phyloP scores from a whole-genome alignment of 2,888 invertebrate species.

The Volucella inflata region DNA sequence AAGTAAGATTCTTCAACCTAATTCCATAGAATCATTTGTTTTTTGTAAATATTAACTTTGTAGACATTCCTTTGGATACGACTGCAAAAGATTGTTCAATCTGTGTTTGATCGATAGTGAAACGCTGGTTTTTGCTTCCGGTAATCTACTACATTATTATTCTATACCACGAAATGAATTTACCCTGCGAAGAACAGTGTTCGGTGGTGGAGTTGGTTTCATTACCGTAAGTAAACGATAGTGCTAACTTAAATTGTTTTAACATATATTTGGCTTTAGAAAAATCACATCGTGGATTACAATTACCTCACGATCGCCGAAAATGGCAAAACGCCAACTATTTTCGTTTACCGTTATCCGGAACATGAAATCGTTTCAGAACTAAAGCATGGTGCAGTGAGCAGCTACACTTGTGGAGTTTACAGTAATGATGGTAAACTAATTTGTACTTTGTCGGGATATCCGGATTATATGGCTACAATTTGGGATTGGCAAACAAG shows the following conservation, averaged over 20 bases:
- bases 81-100: conserved; percentile 92
- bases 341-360: conserved; percentile 94
- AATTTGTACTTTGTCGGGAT: conserved; percentile 89
- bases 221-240: conserved; percentile 86
- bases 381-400: conserved; percentile 90
- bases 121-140: conserved; percentile 91
- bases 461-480: conserved; percentile 94
- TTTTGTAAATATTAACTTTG: neutral
- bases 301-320: conserved; percentile 93
- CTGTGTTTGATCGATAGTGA: conserved; percentile 90
- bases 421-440: conserved; percentile 93
- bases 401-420: conserved; percentile 89
- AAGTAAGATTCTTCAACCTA: conserved; percentile 76
- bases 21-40: neutral
- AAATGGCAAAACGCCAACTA: conserved; percentile 89
- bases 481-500: conserved; percentile 94
- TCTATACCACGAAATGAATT: conserved; percentile 87
- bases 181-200: conserved; percentile 89
- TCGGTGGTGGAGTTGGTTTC: conserved; percentile 92
- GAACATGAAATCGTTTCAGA: conserved; percentile 89
- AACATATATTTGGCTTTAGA: conserved; percentile 82
- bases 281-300: conserved; percentile 86
- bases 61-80: conserved; percentile 94
- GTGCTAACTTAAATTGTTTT: conserved; percentile 6
- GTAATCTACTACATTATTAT: conserved; percentile 91